Percentiles rank a stretch among this genome's conserved stretches.
These are phyloP conservation scores for Caenorhabditis sulstoni DNA, from an alignment of 2,888 invertebrate genomes.

Conservation along the genomic window DNA sequence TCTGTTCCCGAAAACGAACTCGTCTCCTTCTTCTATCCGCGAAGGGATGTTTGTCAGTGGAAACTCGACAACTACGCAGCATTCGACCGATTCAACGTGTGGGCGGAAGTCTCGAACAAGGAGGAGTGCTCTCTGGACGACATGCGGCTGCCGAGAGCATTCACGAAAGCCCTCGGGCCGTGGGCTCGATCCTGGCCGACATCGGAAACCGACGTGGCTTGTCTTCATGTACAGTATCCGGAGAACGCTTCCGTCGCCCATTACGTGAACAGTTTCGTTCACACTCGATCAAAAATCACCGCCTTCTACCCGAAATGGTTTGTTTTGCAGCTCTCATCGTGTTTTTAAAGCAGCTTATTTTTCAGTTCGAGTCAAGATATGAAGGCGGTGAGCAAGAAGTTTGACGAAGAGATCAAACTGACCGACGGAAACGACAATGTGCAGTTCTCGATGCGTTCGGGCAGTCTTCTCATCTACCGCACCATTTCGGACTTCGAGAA, in stretches of 20 bases:
- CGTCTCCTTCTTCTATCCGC: conserved; percentile 42
- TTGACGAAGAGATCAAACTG: conserved; percentile 62
- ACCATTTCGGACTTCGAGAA: conserved; percentile 53
- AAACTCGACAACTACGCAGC: conserved; percentile 56
- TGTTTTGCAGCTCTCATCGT: too few relatives aligned
- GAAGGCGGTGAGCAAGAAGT: conserved; percentile 63
- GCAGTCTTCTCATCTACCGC: conserved; percentile 50
- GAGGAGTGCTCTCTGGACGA: conserved; percentile 54
- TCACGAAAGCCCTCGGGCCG: conserved; percentile 47
- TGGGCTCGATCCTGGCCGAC: conserved; percentile 65
- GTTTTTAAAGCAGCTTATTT: background rate
- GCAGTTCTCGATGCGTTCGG: conserved; percentile 47
- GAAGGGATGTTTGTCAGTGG: conserved; percentile 66
- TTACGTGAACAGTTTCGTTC: conserved; percentile 72
- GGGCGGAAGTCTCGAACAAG: conserved; percentile 46
- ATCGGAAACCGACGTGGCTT: conserved; percentile 44
- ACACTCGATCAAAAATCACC: conserved; percentile 66
- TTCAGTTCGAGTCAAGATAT: conserved; percentile 63
- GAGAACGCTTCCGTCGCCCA: conserved; percentile 39
- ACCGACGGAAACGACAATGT: conserved; percentile 56
- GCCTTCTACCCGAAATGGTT: conserved; percentile 74
- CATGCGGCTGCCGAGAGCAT: conserved; percentile 46
- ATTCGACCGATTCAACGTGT: conserved; percentile 44
- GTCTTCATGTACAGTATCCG: conserved; percentile 31
- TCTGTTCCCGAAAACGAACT: conserved; percentile 20